Evolutionary conservation across 2,113 vertebrate species (phyloP).

Genomic region (Oryzias celebensis): DNA sequence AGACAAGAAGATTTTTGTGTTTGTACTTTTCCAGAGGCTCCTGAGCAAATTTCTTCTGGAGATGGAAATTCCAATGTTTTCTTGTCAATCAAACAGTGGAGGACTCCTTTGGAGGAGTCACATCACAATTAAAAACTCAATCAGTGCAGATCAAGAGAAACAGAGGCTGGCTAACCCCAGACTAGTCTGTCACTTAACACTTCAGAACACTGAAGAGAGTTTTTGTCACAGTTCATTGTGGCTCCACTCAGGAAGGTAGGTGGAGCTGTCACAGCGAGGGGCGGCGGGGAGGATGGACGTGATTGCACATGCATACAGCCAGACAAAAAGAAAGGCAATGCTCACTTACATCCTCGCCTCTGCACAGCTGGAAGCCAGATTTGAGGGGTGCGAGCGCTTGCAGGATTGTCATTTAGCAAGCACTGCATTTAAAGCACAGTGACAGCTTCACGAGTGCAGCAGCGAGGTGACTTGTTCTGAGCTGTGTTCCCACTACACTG

Average conservation of each 20-base stretch:
- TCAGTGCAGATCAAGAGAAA: neutral
- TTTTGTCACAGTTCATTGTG: neutral
- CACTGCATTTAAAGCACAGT: conserved; percentile 13
- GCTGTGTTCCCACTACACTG: neutral
- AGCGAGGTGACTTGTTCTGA: conserved; percentile 15
- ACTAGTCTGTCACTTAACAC: neutral
- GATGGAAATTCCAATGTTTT: no score
- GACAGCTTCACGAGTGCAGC: conserved; percentile 24
- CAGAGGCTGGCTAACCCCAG: neutral
- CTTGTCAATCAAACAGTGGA: no score
- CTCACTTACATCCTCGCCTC: conserved; percentile 1
- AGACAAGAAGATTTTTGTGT: no score
- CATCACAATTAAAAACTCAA: neutral
- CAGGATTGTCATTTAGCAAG: conserved; percentile 16
- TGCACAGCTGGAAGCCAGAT: conserved; percentile 1
- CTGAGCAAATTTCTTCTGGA: no score
- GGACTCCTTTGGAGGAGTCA: no score
- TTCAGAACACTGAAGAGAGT: neutral
- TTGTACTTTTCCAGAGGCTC: no score
- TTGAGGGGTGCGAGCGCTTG: neutral
- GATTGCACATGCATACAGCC: neutral
- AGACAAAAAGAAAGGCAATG: neutral
- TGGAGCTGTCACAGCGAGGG: neutral
- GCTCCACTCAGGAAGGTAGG: neutral
- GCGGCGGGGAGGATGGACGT: neutral